A percentile compares a stretch with the other conserved stretches of the same genome.
phyloP scores from a whole-genome alignment of 1,140 invertebrate genomes.

The Contarinia nasturtii region DNA sequence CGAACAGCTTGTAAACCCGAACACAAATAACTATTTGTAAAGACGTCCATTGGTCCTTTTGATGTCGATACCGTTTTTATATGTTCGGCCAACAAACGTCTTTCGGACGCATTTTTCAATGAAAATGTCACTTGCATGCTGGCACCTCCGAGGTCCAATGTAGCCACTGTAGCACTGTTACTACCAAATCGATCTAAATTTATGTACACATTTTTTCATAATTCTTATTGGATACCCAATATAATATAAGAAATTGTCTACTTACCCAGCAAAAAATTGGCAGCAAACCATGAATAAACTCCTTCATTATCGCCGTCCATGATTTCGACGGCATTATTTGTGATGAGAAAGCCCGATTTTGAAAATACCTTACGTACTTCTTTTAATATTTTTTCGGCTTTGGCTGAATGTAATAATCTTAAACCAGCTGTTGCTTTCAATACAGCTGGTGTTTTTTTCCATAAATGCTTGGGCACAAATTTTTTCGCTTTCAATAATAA shows the following conservation, averaged over 20 bases:
- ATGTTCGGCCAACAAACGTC: conserved; percentile 25
- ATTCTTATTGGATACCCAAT: conserved; percentile 9
- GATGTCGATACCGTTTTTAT: conserved; percentile 47
- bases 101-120: conserved; percentile 24
- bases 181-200: conserved; percentile 11
- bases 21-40: conserved; percentile 74
- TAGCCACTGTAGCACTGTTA: conserved; percentile 47
- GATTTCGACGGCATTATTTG: conserved; percentile 62
- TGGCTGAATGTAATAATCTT: conserved; percentile 50
- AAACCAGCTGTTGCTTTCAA: conserved; percentile 83
- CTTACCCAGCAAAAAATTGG: conserved; percentile 73
- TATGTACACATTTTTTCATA: neutral
- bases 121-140: conserved; percentile 62
- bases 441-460: conserved; percentile 53
- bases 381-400: conserved; percentile 56
- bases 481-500: conserved; percentile 58
- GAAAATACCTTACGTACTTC: conserved; percentile 45
- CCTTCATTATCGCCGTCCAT: conserved; percentile 90
- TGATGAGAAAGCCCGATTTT: conserved; percentile 48
- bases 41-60: conserved; percentile 47
- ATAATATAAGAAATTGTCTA: too few species aligned
- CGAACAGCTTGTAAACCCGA: conserved; percentile 77
- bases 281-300: conserved; percentile 85
- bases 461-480: conserved; percentile 51
- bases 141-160: conserved; percentile 84